Conservation (phyloP, 2,888 invertebrate genomes). For the Morpho helenor region DNA sequence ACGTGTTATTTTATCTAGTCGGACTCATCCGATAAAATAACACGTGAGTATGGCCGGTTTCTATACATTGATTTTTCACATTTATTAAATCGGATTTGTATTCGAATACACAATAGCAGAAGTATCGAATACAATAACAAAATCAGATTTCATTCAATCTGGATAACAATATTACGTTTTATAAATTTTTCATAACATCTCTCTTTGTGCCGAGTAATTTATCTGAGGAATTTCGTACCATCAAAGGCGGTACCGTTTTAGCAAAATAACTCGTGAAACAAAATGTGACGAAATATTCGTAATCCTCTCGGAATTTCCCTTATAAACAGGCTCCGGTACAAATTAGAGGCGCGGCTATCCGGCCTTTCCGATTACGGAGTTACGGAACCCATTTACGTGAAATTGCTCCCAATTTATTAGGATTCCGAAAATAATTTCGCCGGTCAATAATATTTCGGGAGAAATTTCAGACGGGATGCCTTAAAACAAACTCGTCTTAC, state of each 20-base stretch:
- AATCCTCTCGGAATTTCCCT: constrained; percentile 30
- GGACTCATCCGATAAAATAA: no score
- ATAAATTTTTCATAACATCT: constrained; percentile 2
- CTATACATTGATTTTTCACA: no score
- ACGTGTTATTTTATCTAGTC: no score
- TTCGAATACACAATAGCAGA: no score
- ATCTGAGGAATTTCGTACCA: constrained; percentile 16
- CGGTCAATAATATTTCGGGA: constrained; percentile 30
- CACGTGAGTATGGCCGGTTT: no score
- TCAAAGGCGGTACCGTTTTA: constrained; percentile 20
- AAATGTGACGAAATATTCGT: constrained; percentile 29
- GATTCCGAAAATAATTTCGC: constrained; percentile 54
- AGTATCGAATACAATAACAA: no score
- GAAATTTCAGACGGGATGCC: constrained; percentile 21
- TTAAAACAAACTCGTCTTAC: constrained; percentile 18
- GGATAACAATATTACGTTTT: not conserved
- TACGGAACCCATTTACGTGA: constrained; percentile 47
- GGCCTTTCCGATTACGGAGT: constrained; percentile 41
- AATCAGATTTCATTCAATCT: no score
- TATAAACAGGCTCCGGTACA: constrained; percentile 43
- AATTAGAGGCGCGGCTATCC: constrained; percentile 43
- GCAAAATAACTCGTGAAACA: constrained; percentile 20
- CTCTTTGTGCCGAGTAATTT: constrained; percentile 11
- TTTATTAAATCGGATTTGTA: no score
- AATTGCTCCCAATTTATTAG: constrained; percentile 62